These are phyloP conservation scores for Stictonetta naevosa DNA, from an alignment of 2,113 vertebrate genomes.

Conservation along the genomic window DNA sequence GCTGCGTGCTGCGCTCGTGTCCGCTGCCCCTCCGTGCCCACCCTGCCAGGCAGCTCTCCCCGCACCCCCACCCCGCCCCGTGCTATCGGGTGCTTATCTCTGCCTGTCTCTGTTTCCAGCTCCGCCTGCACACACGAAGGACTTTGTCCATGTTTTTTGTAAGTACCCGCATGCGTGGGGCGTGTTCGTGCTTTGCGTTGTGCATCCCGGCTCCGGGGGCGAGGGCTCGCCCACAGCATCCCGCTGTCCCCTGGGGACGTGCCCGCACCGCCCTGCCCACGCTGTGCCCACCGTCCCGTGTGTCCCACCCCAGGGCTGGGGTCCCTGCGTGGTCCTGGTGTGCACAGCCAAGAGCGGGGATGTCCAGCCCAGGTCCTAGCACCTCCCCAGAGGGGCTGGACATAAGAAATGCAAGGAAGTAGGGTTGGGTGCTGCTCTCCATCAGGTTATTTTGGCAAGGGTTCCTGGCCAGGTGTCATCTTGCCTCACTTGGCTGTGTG, in stretches of 20 bases:
- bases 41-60: background rate
- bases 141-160: conserved; percentile 99
- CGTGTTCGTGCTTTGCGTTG: background rate
- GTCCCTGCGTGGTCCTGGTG: background rate
- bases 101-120: conserved; percentile 79
- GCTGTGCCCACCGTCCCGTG: rapidly evolving
- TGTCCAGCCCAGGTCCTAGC: background rate
- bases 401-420: background rate
- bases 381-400: background rate
- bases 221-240: background rate
- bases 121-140: conserved; percentile 91
- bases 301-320: rapidly evolving
- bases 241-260: rapidly evolving
- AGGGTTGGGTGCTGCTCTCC: background rate
- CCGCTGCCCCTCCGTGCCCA: background rate
- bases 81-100: conserved; percentile 40
- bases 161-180: conserved; percentile 75
- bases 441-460: background rate
- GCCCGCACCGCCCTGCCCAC: background rate
- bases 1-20: background rate
- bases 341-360: background rate
- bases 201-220: background rate
- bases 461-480: too few species aligned
- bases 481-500: background rate
- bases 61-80: background rate